Base-by-base conservation (phyloP, 2,113 vertebrate genomes). In the Saiga tatarica region DNA sequence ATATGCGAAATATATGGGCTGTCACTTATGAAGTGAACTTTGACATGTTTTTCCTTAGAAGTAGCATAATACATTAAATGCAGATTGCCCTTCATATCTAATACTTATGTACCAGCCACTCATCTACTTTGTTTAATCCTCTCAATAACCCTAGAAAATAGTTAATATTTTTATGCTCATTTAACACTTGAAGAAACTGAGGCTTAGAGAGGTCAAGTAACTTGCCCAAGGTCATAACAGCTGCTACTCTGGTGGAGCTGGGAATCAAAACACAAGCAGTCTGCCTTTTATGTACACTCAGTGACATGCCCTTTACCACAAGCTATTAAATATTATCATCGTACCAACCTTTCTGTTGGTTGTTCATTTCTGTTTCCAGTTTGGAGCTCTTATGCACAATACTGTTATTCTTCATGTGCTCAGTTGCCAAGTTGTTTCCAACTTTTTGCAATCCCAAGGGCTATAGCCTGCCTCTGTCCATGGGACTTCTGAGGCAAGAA, bases 161-260 rank as follows among this genome's bases (percentile, higher is more conserved):
- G 42, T 95, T 89, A 87, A 2, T 84, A 86, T 82, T 82, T 96
- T 90, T 67, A 81, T 85, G 45, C 14, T 42, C 7, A 16, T 59
- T 92, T 96, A 90, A 84, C 39, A 97, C 13, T 82, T 82, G 26
- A 92, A 28, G 33, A 96, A 94, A 81, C 4, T 62, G 74, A 93
- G 76, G 25, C 23, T 96, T 78, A 39, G 3, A 55, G 25, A 62
- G 42, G 26, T 53, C 71, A 81, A 91, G 8, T 47, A 62, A 55
- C 33, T 95, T 96, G 84, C 57, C 42, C 57, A 76, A 81, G 36
- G 71, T 60, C 45, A 87, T 23, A 71, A 67, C 3, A 89, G 60
- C 42, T n/a, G 50, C 30, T 36, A 9, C 30, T 82, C 52, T 2
- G 16, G 11, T 85, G n/a, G 87, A 82, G 19, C 23, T 76, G 26